Evolutionary conservation across 2,113 vertebrate species (phyloP), one percentile per base, ranked within the genome.

Genomic region (Cardinalis cardinalis): DNA sequence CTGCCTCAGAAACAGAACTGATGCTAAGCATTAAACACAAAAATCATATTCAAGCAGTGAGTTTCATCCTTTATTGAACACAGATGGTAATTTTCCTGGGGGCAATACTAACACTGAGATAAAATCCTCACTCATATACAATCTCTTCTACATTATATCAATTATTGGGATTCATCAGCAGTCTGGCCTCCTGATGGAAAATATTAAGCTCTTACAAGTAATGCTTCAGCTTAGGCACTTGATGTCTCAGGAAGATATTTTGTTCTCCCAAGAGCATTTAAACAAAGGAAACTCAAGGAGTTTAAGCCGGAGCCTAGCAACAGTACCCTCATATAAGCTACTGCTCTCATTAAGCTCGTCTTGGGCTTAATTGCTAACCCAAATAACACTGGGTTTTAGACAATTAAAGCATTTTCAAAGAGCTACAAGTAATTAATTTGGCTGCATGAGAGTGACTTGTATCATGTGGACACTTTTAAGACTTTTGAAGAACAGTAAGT

Each of bases 231-330:
- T 82, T 84, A 90, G 65, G 34, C 31, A 64, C 48, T 93, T 89
- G 56, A 60, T 5, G 15, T 74, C 81, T 90, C 4, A 5, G 17
- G 34, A 89, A 94, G 55, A 17, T 84, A 48, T 64, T 73, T 88
- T 90, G 4, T 76, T 83, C 69, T 92, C 49, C 63, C 36, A 49
- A 36, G 44, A 88, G 59, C 32, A n/a, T 79, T 94, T 91, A 93
- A 93, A 93, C 72, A 94, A 92, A 77, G 46, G 64, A 83, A 92
- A 60, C 31, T 84, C 17, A 78, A 78, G 44, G 83, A 95, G 18
- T 77, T 74, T 53, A 88, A 69, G 51, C 13, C 40, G 60, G 51
- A 88, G 10, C 56, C 69, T 92, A 92, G 87, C 80, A 95, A 87
- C 58, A 64, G 60, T 38, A 77, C 18, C 9, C 31, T 52, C 0